Evolutionary conservation across 2,797 vertebrate genomes (phyloP).

Genomic region (Siniperca undulata): DNA sequence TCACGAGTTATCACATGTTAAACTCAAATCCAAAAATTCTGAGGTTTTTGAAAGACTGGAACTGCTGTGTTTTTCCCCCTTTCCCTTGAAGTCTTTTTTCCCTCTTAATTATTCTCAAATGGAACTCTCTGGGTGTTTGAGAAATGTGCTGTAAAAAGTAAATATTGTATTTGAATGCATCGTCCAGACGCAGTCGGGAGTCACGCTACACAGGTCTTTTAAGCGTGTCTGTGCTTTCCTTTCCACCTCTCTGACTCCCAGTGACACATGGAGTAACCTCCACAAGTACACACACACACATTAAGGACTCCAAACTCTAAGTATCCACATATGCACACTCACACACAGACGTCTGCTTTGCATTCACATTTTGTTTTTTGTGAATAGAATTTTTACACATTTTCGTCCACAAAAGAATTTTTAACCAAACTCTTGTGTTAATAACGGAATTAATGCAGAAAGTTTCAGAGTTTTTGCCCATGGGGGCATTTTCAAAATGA

Average conservation of each 20-base stretch:
- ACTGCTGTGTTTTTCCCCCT: conserved; percentile 34
- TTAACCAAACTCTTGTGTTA: conserved; percentile 20
- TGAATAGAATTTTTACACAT: conserved; percentile 7
- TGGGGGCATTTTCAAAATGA: not conserved
- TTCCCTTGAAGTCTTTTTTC: conserved; percentile 67
- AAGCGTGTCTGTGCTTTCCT: conserved; percentile 75
- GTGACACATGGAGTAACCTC: conserved; percentile 66
- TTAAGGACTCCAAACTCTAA: conserved; percentile 46
- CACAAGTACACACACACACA: conserved; percentile 41
- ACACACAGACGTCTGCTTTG: conserved; percentile 42
- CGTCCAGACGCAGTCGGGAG: conserved; percentile 71
- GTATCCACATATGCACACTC: conserved; percentile 45
- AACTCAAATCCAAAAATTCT: conserved; percentile 44
- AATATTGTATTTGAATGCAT: conserved; percentile 84
- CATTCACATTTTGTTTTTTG: conserved; percentile 44
- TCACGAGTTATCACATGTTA: conserved; percentile 58
- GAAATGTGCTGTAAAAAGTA: conserved; percentile 81
- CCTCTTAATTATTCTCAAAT: conserved; percentile 79
- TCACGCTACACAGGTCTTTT: conserved; percentile 77
- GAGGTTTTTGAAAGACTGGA: conserved; percentile 55
- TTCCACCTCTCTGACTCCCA: conserved; percentile 74
- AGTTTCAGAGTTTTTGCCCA: not conserved
- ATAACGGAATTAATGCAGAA: conserved; percentile 5
- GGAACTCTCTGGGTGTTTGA: conserved; percentile 74
- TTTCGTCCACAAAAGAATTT: conserved; percentile 10